Evolutionary conservation across 35 echinoderm and acorn worm genomes (phyloP).

Genomic region (Apostichopus parvimensis): DNA sequence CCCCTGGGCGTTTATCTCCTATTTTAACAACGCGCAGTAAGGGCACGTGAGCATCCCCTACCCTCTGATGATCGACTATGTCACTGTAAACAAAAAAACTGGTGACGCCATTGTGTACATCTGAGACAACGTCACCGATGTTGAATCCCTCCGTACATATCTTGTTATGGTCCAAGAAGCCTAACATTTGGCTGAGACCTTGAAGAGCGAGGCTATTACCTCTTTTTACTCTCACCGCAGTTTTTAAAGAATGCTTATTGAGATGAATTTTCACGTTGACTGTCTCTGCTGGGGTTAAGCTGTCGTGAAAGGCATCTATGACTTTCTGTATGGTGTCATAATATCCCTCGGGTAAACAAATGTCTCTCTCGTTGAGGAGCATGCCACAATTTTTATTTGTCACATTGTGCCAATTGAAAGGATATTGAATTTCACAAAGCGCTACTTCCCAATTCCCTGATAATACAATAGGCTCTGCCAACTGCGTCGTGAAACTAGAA

Average conservation of each 20-base stretch:
- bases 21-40: conserved; percentile 34
- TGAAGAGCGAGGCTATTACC: neutral
- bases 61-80: conserved; percentile 29
- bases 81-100: conserved; percentile 34
- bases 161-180: conserved; percentile 22
- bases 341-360: too few relatives aligned
- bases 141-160: conserved; percentile 34
- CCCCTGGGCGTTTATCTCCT: conserved; percentile 13
- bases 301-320: too few relatives aligned
- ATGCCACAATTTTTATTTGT: too few relatives aligned
- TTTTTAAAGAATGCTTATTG: conserved; percentile 19
- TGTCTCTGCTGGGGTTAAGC: too few relatives aligned
- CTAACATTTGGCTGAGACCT: conserved; percentile 38
- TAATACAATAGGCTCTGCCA: too few relatives aligned
- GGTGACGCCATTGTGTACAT: conserved; percentile 23
- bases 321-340: too few relatives aligned
- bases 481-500: too few relatives aligned
- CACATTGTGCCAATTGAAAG: too few relatives aligned
- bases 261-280: neutral
- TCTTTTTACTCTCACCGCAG: neutral
- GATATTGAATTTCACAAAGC: too few relatives aligned
- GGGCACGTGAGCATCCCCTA: conserved; percentile 18
- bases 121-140: neutral
- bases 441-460: too few relatives aligned
- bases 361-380: too few relatives aligned